Conservation (phyloP, 1,140 invertebrate species). For the Panulirus ornatus region DNA sequence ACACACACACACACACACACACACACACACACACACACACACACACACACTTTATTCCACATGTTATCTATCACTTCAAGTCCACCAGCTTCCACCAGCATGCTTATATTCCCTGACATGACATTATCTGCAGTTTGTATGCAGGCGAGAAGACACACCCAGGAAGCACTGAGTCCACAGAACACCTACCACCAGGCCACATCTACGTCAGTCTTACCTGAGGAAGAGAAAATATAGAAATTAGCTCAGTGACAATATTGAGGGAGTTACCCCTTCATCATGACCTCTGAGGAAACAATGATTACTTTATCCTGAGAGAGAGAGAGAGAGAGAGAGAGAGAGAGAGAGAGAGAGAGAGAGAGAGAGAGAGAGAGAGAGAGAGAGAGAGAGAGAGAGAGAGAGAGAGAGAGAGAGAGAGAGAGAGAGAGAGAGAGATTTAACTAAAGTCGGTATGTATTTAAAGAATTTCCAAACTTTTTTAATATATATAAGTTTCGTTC, state of each 20-base stretch:
- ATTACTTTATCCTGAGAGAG: background rate
- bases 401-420: background rate
- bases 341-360: background rate
- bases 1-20: conserved; percentile 39
- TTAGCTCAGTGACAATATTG: no score
- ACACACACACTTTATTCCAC: no score
- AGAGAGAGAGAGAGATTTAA: background rate
- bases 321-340: background rate
- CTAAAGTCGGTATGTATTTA: no score
- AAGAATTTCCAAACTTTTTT: no score
- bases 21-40: conserved; percentile 35
- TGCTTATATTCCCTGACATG: conserved; percentile 1
- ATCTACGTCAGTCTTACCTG: no score
- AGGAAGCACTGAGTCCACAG: no score
- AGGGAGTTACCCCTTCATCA: no score
- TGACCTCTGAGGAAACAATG: no score
- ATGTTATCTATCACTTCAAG: background rate
- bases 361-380: background rate
- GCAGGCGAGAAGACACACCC: no score
- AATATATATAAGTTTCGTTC: no score
- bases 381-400: background rate
- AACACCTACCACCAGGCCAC: no score
- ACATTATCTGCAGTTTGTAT: background rate
- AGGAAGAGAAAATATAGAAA: no score
- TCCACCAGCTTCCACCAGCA: background rate